Evolutionary conservation across 2,113 vertebrate genomes (phyloP), one percentile per base, ranked within the genome.

Genomic region (Thymallus thymallus): DNA sequence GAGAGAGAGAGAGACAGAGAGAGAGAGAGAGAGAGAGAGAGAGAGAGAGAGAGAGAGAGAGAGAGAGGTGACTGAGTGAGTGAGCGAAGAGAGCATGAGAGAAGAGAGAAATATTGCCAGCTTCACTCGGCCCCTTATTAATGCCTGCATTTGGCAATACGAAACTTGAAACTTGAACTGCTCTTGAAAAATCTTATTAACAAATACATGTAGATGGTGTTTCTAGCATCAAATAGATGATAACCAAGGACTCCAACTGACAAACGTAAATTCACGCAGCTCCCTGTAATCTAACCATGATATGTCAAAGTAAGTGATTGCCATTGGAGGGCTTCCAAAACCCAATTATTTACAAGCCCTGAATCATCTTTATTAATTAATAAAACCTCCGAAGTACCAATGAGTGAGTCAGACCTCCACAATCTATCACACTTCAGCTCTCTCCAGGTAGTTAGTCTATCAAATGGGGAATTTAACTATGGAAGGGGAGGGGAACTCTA

Each of bases 371-470:
- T 80, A 85, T 81, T 88, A 81, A 86, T 73, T 76, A 65, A 69
- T 86, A 62, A 79, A 82, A 77, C 68, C 78, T 86, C 80, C 69
- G 78, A 82, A 71, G 75, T 75, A 62, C 32, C 68, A 77, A 76
- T 71, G 73, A 60, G 71, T 89, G 82, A 88, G 72, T 86, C 88
- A 88, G 81, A 88, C 81, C 82, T 77, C 85, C 80, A 77, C 76
- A 69, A 72, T 3, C 76, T 69, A 3, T 12, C 76, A 80, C 22
- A 77, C 73, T 10, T 2, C 7, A 41, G 35, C 22, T 63, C 24
- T 30, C 51, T 60, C 12, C 56, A 58, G 35, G 35, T 41, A 41
- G 35, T 41, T 41, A 41, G 79, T 75, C 71, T 5, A 60, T 67
- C 60, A 76, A 69, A 81, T 18, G 48, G 14, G 48, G 16, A 51